These are phyloP conservation scores for Brachionus paranguensis DNA, from an alignment of 1,140 invertebrate genomes.

Conservation along the genomic window DNA sequence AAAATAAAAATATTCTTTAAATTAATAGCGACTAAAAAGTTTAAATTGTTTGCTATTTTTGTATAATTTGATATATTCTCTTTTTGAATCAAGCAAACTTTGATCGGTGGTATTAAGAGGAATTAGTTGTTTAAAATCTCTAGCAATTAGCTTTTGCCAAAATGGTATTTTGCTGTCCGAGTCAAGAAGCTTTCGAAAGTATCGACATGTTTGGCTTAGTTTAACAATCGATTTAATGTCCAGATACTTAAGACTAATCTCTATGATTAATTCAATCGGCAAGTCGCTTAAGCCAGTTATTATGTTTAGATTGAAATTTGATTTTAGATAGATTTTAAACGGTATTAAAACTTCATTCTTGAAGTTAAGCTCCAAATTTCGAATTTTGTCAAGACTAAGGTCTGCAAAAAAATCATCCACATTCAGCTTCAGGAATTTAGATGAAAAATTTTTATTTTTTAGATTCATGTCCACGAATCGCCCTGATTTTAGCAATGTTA, in stretches of 20 bases:
- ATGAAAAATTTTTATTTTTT: neutral
- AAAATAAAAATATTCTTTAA: neutral
- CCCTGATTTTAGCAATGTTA: neutral
- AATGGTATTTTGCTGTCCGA: neutral
- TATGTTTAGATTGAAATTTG: neutral
- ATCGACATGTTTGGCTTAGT: neutral
- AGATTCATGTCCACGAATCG: neutral
- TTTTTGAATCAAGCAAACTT: neutral
- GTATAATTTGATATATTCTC: neutral
- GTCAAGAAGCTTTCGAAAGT: neutral
- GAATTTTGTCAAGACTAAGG: neutral
- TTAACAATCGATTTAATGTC: neutral
- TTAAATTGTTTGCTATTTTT: neutral
- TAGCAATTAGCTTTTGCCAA: neutral
- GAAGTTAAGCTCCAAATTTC: constrained; percentile 6
- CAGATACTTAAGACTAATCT: constrained; percentile 14
- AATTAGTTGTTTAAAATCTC: neutral
- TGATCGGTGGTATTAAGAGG: neutral
- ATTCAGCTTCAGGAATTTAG: neutral
- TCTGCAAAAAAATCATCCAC: neutral
- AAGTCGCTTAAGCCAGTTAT: constrained; percentile 15
- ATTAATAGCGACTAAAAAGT: neutral
- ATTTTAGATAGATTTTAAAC: constrained; percentile 12
- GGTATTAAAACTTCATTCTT: constrained; percentile 1
- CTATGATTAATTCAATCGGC: constrained; percentile 2